Base-by-base conservation (phyloP, 1,140 invertebrate species). In the Condylostylus longicornis region DNA sequence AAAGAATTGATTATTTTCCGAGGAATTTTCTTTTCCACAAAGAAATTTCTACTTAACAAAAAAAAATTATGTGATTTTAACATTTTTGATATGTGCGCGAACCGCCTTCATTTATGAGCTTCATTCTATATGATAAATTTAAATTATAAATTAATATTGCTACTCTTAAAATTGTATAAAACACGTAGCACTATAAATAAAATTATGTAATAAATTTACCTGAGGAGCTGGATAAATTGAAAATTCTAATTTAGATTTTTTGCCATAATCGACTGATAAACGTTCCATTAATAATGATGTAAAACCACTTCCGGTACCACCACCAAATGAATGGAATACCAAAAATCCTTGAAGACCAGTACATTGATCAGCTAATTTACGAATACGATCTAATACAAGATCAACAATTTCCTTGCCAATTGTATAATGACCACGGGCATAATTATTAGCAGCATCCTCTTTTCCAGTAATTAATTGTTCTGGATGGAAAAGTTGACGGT, bases 361-460 rank as follows among this genome's bases (percentile, higher is more conserved):
- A 52, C 81, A 82, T 51, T 80, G 75, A 56, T 84, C 81, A 15
- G 79, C 75, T 35, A 81, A 55, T 51, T 79, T 79, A 19, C 77
- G 66, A 42, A 80, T 68, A 10, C 79, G 67, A 54, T 86, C 82
- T 22, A 85, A 58, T 1, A 86, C 82, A 6, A 82, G 58, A 49
- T 85, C 82, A 2, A 87, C 78, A 42, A 86, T 79, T 64, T 83
- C 84, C 56, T 81, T 85, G 48, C 83, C 83, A 49, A 87, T 82
- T 41, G 82, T 87, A 65, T 87, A 87, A 64, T 87, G 82, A 21
- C 83, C 83, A 20, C 83, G 64, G 7, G 81, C 82, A 53, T 84
- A 84, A 61, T 85, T 85, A 55, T 85, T 85, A 21, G 82, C 82
- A 7, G 81, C 82, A 58, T 86, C 82, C 58, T 86, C 79, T 53